Base-by-base conservation (phyloP, 2,797 vertebrate genomes). In the Dermochelys coriacea region DNA sequence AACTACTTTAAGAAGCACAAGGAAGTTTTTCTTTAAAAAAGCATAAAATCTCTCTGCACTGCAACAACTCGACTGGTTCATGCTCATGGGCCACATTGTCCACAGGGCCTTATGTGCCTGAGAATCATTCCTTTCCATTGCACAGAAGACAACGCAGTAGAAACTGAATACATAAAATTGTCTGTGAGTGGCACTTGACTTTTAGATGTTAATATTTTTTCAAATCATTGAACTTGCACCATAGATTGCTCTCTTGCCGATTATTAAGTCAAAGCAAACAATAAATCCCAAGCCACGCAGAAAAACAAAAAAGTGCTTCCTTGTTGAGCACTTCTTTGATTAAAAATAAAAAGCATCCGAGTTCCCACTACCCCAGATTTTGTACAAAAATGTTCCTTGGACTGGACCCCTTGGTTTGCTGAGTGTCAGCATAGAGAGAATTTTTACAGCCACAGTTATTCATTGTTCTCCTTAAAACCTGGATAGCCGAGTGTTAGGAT, bases 1-100 rank as follows among this genome's bases (percentile, higher is more conserved):
- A 96, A 51, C 96, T 96, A 90, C n/a, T 21, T 85, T 80, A 51
- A 84, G 82, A 96, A 94, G 87, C 84, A 93, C 95, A 89, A 51
- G 68, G 84, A 5, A 6, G 25, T 77, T 84, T 16, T 82, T n/a
- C 37, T 81, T 49, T 27, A 87, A 77, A 93, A 91, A 64, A 49
- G 71, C 87, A 89, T 31, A 82, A 89, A 91, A 80, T 77, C 71
- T 29, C 27, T 86, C 64, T 37, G 6, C 61, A 19, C 18, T 51
- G 82, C 34, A 81, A 71, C 25, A 89, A 49, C 55, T 89, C 0
- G 1, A 74, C 55, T 34, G 50, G n/a, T 12, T 31, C 61, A 81
- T 0, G 2, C 77, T 61, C 45, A 31, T 18, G 85, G 64, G 79
- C 0, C 1, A 78, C 2, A 71, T 41, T 21, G 45, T 59, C 49